A percentile compares a stretch with the other conserved stretches of the same genome.
Evolutionary conservation across 2,113 vertebrate species (phyloP).

Genomic region (Perca flavescens): DNA sequence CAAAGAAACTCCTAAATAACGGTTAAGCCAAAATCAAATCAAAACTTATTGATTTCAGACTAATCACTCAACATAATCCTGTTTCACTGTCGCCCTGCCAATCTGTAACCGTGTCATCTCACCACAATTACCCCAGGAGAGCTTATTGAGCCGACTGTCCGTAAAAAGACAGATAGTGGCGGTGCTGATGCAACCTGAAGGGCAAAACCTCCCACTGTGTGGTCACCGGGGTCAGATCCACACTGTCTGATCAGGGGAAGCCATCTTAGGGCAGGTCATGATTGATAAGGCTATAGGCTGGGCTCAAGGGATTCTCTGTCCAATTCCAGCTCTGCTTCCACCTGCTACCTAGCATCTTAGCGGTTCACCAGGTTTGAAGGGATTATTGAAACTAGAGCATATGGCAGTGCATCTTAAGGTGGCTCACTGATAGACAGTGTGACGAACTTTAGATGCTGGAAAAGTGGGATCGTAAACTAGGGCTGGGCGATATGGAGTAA

Average conservation of each 20-base stretch:
- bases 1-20: slow-evolving; percentile 41
- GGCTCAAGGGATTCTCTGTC: slow-evolving; percentile 66
- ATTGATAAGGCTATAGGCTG: slow-evolving; percentile 72
- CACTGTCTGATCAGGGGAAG: slow-evolving; percentile 59
- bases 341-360: slow-evolving; percentile 68
- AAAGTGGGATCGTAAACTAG: slow-evolving; percentile 7
- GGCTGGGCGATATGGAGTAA: too few species aligned
- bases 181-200: slow-evolving; percentile 51
- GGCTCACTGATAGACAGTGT: background rate
- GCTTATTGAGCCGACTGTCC: slow-evolving; percentile 63
- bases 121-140: slow-evolving; percentile 49
- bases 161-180: slow-evolving; percentile 61
- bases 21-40: slow-evolving; percentile 53
- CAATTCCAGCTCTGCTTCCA: slow-evolving; percentile 52
- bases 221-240: slow-evolving; percentile 66
- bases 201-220: slow-evolving; percentile 70
- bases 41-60: slow-evolving; percentile 74
- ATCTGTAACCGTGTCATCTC: slow-evolving; percentile 61
- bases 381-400: slow-evolving; percentile 72
- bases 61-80: slow-evolving; percentile 77
- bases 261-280: slow-evolving; percentile 66
- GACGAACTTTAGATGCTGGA: slow-evolving; percentile 1
- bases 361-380: slow-evolving; percentile 54
- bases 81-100: slow-evolving; percentile 62
- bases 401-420: slow-evolving; percentile 55